Percentiles rank a stretch among this genome's conserved stretches.
phyloP scores from a whole-genome alignment of 2,888 invertebrate species.

The Alsophila aescularia region DNA sequence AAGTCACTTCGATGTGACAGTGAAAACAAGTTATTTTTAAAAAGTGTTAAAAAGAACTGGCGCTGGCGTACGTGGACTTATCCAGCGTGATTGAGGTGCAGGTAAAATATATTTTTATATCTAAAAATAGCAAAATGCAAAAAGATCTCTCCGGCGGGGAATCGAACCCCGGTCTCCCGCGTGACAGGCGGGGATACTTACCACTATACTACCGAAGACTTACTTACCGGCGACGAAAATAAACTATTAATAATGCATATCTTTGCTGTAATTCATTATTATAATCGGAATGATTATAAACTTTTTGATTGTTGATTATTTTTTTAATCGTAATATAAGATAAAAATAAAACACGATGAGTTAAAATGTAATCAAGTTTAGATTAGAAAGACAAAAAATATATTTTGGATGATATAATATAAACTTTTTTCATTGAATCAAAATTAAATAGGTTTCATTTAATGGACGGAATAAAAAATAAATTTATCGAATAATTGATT shows the following conservation, averaged over 20 bases:
- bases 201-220: slow-evolving; percentile 84
- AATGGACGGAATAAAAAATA: no score
- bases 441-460: no score
- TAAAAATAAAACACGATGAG: no score
- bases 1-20: slow-evolving; percentile 6
- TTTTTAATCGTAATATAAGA: no score
- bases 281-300: no score
- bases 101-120: slow-evolving; percentile 69
- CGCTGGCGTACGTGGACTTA: slow-evolving; percentile 90
- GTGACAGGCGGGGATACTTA: slow-evolving; percentile 85
- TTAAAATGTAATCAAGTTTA: no score
- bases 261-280: no score
- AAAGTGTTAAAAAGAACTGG: slow-evolving; percentile 78
- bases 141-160: slow-evolving; percentile 79
- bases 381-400: no score
- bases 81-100: slow-evolving; percentile 90
- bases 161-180: slow-evolving; percentile 86
- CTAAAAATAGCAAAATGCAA: slow-evolving; percentile 27
- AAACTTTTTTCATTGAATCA: no score
- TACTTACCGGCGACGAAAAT: fast-evolving
- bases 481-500: no score
- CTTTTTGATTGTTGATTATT: no score
- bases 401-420: no score
- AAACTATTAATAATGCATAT: not conserved
- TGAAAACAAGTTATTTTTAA: slow-evolving; percentile 41